These are phyloP conservation scores for Pterocles orientalis DNA, from an alignment of 2,113 vertebrate genomes.

Conservation along the genomic window DNA sequence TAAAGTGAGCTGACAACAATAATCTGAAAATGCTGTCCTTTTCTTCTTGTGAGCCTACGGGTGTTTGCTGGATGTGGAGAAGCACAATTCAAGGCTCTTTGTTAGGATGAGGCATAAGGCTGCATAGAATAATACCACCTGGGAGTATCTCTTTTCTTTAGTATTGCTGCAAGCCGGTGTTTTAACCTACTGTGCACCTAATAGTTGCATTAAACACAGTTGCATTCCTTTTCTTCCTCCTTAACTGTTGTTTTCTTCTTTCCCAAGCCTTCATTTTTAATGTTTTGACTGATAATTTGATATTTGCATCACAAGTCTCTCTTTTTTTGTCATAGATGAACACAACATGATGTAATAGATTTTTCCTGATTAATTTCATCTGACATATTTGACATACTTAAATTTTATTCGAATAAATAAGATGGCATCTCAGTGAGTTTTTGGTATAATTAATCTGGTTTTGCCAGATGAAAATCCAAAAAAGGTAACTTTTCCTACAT, in stretches of 20 bases:
- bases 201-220: not conserved
- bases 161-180: not conserved
- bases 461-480: not conserved
- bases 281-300: not conserved
- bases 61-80: not conserved
- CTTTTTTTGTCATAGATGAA: not conserved
- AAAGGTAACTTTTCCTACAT: not conserved
- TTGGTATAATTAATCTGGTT: not conserved
- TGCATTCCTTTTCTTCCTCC: not conserved
- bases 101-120: not conserved
- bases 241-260: not conserved
- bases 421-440: not conserved
- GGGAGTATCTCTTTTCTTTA: not conserved
- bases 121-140: not conserved
- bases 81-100: not conserved
- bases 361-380: not conserved
- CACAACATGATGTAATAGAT: not conserved
- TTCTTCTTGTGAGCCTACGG: not conserved
- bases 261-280: not conserved
- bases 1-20: not conserved
- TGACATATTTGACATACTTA: not conserved
- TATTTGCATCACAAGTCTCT: not conserved
- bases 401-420: not conserved
- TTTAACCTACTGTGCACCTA: not conserved
- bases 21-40: slow-evolving; percentile 2